Evolutionary conservation across 2,888 invertebrate genomes (phyloP), one percentile per base, ranked within the genome.

Genomic region (Isotomurus palustris): DNA sequence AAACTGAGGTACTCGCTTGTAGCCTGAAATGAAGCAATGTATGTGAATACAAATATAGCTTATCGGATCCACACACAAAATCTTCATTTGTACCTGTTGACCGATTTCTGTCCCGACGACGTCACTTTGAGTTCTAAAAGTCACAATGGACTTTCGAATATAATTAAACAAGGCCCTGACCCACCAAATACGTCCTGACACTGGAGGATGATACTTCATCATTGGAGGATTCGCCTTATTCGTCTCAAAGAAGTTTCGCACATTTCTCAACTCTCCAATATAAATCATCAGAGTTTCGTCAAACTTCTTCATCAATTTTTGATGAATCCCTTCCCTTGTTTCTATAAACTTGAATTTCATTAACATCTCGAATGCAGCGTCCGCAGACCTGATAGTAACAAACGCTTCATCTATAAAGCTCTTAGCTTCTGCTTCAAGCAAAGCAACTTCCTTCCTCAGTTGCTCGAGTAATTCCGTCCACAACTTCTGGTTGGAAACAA

Each of bases 101-200:
- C 87, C 90, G 51, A 74, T 73, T 24, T 84, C 84, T 29, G 85
- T 87, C 36, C 84, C 78, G 71, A 86, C 84, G 60, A 90, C 76
- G 71, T 89, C 86, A 27, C 84, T 81, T 72, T 87, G 84, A 72
- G 84, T 82, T 74, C 87, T 84, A 71, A 92, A 91, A 56, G 82
- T 83, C 71, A 91, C 77, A 24, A 91, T 84, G 0, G 91, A 86
- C 64, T 82, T 82, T 74, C 90, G 91, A 70, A 94, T 80, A 67
- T 84, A 84, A 68, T 85, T 82, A 72, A 89, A 88, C 19, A 93
- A 77, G 53, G 87, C 81, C 43, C 89, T 80, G 14, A 85, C 86
- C 93, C 93, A 94, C 74, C 84, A 87, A 63, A 94, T 88, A 19
- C 88, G 82, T 8, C 93, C 91, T 3, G 88, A 84, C n/a, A 84